Evolutionary conservation across 1,140 invertebrate genomes (phyloP).

Genomic region (Battus philenor): DNA sequence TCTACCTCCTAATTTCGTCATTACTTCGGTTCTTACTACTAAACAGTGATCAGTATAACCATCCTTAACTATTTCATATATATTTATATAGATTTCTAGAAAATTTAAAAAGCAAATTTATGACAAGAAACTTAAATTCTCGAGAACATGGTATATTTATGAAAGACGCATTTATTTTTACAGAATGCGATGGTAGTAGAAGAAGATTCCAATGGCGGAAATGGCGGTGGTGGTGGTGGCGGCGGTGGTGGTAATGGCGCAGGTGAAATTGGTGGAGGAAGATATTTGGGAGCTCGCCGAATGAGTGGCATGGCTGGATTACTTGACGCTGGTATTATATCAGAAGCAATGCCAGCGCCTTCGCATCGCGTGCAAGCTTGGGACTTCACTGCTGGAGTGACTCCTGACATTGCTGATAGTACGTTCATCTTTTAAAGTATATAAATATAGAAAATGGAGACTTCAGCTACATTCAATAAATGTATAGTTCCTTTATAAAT

Average conservation of each 20-base stretch:
- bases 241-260: constrained; percentile 15
- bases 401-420: constrained; percentile 87
- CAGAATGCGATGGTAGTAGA: constrained; percentile 61
- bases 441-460: no score
- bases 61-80: no score
- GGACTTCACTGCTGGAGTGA: constrained; percentile 84
- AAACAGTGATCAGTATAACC: no score
- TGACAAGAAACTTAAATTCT: constrained; percentile 59
- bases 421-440: no score
- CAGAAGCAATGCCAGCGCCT: constrained; percentile 47
- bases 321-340: constrained; percentile 56
- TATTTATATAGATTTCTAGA: no score
- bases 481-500: no score
- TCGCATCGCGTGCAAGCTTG: constrained; percentile 88
- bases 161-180: constrained; percentile 41
- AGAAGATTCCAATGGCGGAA: constrained; percentile 33
- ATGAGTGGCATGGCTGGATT: constrained; percentile 50
- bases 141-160: constrained; percentile 63
- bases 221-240: not conserved
- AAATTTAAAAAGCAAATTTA: no score
- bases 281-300: constrained; percentile 25
- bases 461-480: no score
- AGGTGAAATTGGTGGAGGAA: constrained; percentile 10
- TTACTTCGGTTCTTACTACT: no score
- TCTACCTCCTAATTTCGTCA: no score